phyloP scores from a whole-genome alignment of 1,140 invertebrate genomes.

The Andricus grossulariae region DNA sequence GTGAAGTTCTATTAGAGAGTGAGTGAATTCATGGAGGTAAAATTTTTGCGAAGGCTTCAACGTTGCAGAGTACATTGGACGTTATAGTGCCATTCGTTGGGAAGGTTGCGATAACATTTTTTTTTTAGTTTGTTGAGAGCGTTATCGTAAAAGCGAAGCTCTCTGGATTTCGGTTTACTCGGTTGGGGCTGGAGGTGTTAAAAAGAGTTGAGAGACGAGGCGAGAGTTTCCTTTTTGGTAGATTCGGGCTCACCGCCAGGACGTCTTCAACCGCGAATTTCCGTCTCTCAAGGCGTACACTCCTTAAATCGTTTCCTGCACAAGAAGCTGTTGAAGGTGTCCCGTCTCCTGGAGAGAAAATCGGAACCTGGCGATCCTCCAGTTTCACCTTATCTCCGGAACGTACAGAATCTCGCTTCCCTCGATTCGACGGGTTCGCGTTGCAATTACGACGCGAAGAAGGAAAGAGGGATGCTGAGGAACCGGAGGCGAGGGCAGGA shows the following conservation, averaged over 20 bases:
- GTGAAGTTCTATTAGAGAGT: constrained; percentile 4
- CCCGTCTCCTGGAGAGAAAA: constrained; percentile 44
- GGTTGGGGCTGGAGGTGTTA: constrained; percentile 46
- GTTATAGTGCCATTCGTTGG: constrained; percentile 24
- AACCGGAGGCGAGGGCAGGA: constrained; percentile 16
- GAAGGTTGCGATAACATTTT: constrained; percentile 44
- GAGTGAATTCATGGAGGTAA: constrained; percentile 21
- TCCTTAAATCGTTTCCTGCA: constrained; percentile 59
- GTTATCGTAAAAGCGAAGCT: constrained; percentile 40
- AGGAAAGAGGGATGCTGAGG: constrained; percentile 20
- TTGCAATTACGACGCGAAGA: constrained; percentile 52
- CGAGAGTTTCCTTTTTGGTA: constrained; percentile 35
- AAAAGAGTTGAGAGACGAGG: constrained; percentile 31
- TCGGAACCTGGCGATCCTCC: constrained; percentile 57
- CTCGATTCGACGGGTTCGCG: constrained; percentile 39
- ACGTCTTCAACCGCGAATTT: constrained; percentile 58
- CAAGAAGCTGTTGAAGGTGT: constrained; percentile 35
- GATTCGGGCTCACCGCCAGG: constrained; percentile 50
- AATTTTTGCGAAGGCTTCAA: constrained; percentile 7
- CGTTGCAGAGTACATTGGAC: neutral
- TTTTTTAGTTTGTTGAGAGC: constrained; percentile 29
- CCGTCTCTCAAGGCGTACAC: constrained; percentile 51
- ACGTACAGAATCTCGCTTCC: constrained; percentile 11
- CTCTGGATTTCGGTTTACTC: constrained; percentile 54
- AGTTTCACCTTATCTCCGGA: constrained; percentile 57